Evolutionary conservation across 2,113 vertebrate species (phyloP), one percentile per base, ranked within the genome.

Genomic region (Pluvialis apricaria): DNA sequence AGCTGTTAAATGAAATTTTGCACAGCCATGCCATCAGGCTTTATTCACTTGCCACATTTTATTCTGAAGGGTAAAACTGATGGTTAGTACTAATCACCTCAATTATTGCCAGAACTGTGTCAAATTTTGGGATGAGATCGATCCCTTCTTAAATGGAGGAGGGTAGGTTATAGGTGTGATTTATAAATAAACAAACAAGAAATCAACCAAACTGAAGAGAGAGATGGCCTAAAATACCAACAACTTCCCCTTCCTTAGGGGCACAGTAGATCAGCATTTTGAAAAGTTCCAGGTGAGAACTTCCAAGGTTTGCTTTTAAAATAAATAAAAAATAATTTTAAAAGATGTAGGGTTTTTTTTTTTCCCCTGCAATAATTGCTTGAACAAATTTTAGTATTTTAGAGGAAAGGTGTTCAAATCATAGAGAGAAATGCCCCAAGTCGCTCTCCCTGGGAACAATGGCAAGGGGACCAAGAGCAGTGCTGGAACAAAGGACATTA

Each of bases 1-100:
- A 97, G 86, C 91, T 96, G 96, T 97, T 96, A 97, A 96, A 97
- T 93, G 94, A 98, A 97, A 96, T 92, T 96, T 86, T 95, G 94
- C 96, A 97, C 95, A 96, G 88, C 82, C 89, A 91, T 55, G 45
- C 95, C 95, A 96, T 92, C 91, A 96, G 84, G 92, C 89, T 88
- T 81, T 82, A 92, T 92, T 78, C 93, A 92, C 76, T 93, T 95
- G 91, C 94, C 93, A 91, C 86, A 73, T 97, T 97, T 93, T 96
- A 91, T 96, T 96, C 96, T 64, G 77, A 91, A 89, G 77, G 66
- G 55, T 45, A 96, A 94, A 84, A 92, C 78, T 89, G 92, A 93
- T 92, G 94, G 66, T 38, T 82, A 87, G 18, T 69, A 93, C 70
- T 68, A 92, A 94, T 84, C 76, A 79, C 28, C 47, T 42, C 64